Conservation (phyloP, 2,797 vertebrate genomes). For the Aeoliscus strigatus region DNA sequence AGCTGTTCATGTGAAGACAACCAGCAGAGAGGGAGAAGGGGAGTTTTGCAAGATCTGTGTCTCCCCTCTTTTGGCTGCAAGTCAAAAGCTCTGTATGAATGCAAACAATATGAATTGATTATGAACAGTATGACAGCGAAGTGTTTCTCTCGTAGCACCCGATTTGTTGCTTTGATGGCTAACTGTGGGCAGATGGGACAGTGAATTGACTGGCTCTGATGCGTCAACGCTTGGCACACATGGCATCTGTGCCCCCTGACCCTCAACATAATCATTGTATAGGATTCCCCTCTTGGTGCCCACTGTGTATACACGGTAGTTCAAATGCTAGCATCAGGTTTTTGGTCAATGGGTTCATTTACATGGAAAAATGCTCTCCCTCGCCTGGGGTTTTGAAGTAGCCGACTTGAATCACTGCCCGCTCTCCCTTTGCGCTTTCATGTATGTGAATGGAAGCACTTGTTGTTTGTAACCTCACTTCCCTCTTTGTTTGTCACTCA, state of each 20-base stretch:
- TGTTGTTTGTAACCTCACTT: slow-evolving; percentile 75
- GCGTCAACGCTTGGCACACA: slow-evolving; percentile 52
- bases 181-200: slow-evolving; percentile 31
- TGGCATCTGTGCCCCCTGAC: slow-evolving; percentile 56
- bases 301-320: slow-evolving; percentile 65
- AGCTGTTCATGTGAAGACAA: slow-evolving; percentile 26
- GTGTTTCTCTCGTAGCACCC: slow-evolving; percentile 9
- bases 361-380: slow-evolving; percentile 69
- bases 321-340: slow-evolving; percentile 60
- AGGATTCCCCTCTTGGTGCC: slow-evolving; percentile 59
- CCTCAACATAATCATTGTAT: slow-evolving; percentile 60
- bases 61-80: slow-evolving; percentile 18
- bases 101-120: slow-evolving; percentile 35
- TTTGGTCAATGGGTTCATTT: slow-evolving; percentile 70
- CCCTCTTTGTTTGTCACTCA: slow-evolving; percentile 70
- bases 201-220: slow-evolving; percentile 51
- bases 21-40: slow-evolving; percentile 16
- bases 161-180: slow-evolving; percentile 32
- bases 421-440: slow-evolving; percentile 68
- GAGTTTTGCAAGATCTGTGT: slow-evolving; percentile 31
- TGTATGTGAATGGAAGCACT: slow-evolving; percentile 72
- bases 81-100: slow-evolving; percentile 36
- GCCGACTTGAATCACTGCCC: slow-evolving; percentile 65
- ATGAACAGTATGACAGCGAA: slow-evolving; percentile 42
- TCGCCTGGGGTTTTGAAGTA: slow-evolving; percentile 63